phyloP scores from a whole-genome alignment of 2,797 vertebrate species.

The Enteromius paludinosus region DNA sequence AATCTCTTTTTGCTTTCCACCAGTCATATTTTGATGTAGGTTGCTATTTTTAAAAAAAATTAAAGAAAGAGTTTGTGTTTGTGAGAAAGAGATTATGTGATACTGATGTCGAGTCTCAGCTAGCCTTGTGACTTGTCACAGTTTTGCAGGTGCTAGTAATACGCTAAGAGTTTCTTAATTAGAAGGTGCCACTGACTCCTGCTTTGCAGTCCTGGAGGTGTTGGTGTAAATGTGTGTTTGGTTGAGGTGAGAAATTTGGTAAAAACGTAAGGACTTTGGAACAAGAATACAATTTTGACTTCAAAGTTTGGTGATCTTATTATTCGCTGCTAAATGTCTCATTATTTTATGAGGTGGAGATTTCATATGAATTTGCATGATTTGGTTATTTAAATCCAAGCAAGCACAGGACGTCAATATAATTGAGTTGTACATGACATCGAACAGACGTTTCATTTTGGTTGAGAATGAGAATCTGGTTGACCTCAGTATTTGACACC shows the following conservation, averaged over 20 bases:
- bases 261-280: not conserved
- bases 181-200: constrained; percentile 3
- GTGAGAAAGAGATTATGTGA: not conserved
- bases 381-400: no score
- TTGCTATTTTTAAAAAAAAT: no score
- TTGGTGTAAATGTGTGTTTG: not conserved
- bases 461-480: no score
- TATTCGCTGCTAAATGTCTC: no score
- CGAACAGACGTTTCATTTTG: no score
- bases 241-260: not conserved
- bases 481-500: no score
- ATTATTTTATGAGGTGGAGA: no score
- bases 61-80: no score
- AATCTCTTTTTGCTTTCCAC: not conserved
- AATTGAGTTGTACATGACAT: no score
- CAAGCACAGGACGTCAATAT: no score
- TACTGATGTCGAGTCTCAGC: not conserved
- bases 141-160: constrained; percentile 6
- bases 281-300: not conserved
- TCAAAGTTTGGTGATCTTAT: not conserved
- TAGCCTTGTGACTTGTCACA: not conserved
- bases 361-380: no score
- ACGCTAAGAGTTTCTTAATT: constrained; percentile 13
- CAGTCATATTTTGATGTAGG: not conserved
- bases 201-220: not conserved